Evolutionary conservation across 2,113 vertebrate genomes (phyloP).

Genomic region (Burhinus oedicnemus): DNA sequence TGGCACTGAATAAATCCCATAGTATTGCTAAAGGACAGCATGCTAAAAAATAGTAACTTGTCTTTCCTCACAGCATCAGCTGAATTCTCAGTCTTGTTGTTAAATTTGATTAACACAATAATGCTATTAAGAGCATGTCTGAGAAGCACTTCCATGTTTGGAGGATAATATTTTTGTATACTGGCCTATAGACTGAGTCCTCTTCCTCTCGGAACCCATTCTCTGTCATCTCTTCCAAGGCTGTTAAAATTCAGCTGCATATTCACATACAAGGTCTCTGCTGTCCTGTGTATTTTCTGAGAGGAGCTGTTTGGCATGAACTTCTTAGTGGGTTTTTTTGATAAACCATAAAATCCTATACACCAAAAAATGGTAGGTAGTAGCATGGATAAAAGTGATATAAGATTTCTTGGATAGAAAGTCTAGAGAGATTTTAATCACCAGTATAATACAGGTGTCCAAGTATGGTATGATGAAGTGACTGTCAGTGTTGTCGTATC

Average conservation of each 20-base stretch:
- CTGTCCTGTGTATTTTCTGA: background rate
- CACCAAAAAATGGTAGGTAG: background rate
- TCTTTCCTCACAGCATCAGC: background rate
- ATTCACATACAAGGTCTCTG: background rate
- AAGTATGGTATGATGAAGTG: background rate
- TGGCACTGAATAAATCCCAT: constrained; percentile 15
- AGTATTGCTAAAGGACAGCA: background rate
- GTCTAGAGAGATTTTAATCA: background rate
- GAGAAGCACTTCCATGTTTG: background rate
- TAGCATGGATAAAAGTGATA: background rate
- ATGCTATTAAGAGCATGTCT: background rate
- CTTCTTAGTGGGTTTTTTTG: background rate
- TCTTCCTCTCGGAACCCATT: background rate
- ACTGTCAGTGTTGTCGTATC: background rate
- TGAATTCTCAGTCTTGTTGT: background rate
- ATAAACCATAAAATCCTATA: background rate
- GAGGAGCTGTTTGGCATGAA: background rate
- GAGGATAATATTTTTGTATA: background rate
- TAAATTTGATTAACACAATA: background rate
- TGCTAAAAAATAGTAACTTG: background rate
- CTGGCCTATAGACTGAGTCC: background rate
- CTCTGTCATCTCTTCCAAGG: background rate
- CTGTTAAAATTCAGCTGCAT: background rate
- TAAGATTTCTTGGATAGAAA: background rate
- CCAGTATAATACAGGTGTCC: background rate